These are phyloP conservation scores for Chrysogorgia sp. DNA, from an alignment of 92 coral and sea anemone genomes.

Conservation along the genomic window DNA sequence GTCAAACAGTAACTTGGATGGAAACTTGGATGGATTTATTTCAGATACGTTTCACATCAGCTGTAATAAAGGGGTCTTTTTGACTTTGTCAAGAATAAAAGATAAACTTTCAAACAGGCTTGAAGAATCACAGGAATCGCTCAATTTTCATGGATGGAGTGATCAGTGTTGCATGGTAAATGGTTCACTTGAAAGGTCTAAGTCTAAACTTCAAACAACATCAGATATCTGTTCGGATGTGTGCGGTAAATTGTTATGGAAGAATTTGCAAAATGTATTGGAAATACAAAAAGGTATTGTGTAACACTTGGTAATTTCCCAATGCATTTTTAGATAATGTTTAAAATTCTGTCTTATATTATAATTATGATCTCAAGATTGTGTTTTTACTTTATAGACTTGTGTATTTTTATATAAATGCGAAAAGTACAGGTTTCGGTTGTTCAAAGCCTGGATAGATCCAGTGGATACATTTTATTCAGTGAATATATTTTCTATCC, in stretches of 20 bases:
- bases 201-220: not conserved
- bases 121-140: not conserved
- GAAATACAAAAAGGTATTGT: conserved; percentile 6
- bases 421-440: too few species aligned
- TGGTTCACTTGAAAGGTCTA: not conserved
- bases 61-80: conserved; percentile 19
- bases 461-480: too few species aligned
- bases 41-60: conserved; percentile 14
- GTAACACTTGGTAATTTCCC: not conserved
- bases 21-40: conserved; percentile 8
- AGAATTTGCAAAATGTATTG: not conserved
- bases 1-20: conserved; percentile 8
- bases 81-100: conserved; percentile 33
- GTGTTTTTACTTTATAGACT: too few species aligned
- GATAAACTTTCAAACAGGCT: conserved; percentile 5
- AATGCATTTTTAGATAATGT: too few species aligned
- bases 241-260: conserved; percentile 16
- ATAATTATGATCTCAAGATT: too few species aligned
- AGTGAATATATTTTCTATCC: too few species aligned
- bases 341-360: too few species aligned
- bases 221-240: conserved; percentile 9
- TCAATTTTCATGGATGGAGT: not conserved
- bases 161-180: not conserved
- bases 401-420: too few species aligned
- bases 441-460: too few species aligned